Evolutionary conservation across 2,888 invertebrate genomes (phyloP).

Genomic region (Parnassius smintheus): DNA sequence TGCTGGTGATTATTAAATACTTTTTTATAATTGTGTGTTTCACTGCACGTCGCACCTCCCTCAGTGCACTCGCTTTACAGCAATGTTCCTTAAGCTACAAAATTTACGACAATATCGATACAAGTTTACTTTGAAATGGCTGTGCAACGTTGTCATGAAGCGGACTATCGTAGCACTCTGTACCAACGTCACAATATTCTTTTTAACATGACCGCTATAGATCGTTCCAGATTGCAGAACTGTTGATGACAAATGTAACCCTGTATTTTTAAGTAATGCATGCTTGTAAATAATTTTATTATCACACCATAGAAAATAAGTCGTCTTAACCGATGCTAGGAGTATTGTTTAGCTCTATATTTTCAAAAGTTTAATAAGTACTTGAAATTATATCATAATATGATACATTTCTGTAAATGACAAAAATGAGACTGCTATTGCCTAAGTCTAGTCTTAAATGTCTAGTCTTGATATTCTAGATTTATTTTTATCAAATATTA

Average conservation of each 20-base stretch:
- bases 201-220: neutral
- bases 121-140: neutral
- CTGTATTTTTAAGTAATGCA: neutral
- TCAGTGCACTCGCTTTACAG: neutral
- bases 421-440: no score
- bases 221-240: neutral
- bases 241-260: neutral
- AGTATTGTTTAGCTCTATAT: no score
- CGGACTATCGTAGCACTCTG: neutral
- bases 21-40: constrained; percentile 56
- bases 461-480: no score
- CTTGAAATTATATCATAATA: no score
- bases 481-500: no score
- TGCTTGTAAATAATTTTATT: constrained; percentile 18
- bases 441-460: no score
- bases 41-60: constrained; percentile 43
- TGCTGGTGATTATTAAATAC: constrained; percentile 71
- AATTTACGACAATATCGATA: neutral
- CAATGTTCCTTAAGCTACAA: neutral
- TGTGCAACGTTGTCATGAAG: neutral
- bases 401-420: no score
- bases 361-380: no score
- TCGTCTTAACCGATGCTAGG: neutral
- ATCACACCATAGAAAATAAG: neutral
- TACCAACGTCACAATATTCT: neutral